Percentiles rank a stretch among this genome's conserved stretches.
phyloP scores from a whole-genome alignment of 2,888 invertebrate species.

The Eremobia ochroleuca region DNA sequence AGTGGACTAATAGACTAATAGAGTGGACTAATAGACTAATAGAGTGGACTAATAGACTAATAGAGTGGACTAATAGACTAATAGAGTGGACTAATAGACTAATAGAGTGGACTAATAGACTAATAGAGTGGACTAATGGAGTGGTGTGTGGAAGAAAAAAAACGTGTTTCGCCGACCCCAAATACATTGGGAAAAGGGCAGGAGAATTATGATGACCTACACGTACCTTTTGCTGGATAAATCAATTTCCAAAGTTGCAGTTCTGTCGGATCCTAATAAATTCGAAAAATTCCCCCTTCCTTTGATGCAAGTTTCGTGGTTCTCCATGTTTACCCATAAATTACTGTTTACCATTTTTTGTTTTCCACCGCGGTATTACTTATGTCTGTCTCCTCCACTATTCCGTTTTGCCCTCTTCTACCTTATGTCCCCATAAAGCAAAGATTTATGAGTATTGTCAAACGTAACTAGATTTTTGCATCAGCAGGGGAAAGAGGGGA shows the following conservation, averaged over 20 bases:
- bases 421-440: constrained; percentile 20
- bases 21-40: too few species aligned
- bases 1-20: too few species aligned
- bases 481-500: constrained; percentile 21
- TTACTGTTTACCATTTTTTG: constrained; percentile 20
- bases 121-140: too few species aligned
- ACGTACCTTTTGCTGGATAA: background rate
- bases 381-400: constrained; percentile 4
- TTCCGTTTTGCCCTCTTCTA: constrained; percentile 39
- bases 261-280: constrained; percentile 19
- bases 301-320: constrained; percentile 11
- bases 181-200: background rate
- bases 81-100: too few species aligned
- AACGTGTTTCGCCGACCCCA: background rate
- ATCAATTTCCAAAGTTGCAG: background rate
- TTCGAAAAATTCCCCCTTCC: background rate
- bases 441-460: constrained; percentile 54
- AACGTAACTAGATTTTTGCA: constrained; percentile 45
- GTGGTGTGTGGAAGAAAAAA: too few species aligned
- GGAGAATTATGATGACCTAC: background rate
- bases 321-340: constrained; percentile 18
- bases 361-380: constrained; percentile 3
- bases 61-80: too few species aligned
- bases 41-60: too few species aligned
- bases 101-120: too few species aligned